Conservation (phyloP, 2,797 vertebrate species). For the Onychomys torridus region DNA sequence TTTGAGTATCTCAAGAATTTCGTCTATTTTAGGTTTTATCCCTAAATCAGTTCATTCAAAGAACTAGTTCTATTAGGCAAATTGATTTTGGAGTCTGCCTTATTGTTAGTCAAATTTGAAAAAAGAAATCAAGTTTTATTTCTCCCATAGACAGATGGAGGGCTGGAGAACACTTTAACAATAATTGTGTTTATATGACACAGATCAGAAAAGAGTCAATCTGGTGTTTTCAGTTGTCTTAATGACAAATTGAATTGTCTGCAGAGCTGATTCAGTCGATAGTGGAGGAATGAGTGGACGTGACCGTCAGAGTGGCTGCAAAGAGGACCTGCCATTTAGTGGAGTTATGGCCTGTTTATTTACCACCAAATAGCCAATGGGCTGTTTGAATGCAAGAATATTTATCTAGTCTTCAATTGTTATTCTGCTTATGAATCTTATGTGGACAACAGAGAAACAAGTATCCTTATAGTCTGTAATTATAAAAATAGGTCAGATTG, state of each 20-base stretch:
- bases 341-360: not conserved
- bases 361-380: not conserved
- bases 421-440: not conserved
- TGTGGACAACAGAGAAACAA: not conserved
- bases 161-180: constrained; percentile 59
- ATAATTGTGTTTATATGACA: constrained; percentile 66
- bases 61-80: constrained; percentile 43
- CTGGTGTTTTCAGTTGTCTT: constrained; percentile 62
- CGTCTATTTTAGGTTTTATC: constrained; percentile 31
- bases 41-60: constrained; percentile 15
- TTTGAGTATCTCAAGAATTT: not conserved
- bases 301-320: not conserved
- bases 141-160: constrained; percentile 45
- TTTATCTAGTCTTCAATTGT: constrained; percentile 5
- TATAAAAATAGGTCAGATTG: constrained; percentile 1
- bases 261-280: constrained; percentile 39
- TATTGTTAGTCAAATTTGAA: constrained; percentile 44
- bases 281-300: not conserved
- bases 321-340: not conserved
- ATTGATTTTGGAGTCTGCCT: not conserved
- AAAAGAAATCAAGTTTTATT: not conserved
- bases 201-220: constrained; percentile 56
- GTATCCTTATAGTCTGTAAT: not conserved
- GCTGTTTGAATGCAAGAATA: not conserved
- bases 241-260: constrained; percentile 60